phyloP scores from a whole-genome alignment of 2,888 invertebrate species.

The Heliconius hortense region DNA sequence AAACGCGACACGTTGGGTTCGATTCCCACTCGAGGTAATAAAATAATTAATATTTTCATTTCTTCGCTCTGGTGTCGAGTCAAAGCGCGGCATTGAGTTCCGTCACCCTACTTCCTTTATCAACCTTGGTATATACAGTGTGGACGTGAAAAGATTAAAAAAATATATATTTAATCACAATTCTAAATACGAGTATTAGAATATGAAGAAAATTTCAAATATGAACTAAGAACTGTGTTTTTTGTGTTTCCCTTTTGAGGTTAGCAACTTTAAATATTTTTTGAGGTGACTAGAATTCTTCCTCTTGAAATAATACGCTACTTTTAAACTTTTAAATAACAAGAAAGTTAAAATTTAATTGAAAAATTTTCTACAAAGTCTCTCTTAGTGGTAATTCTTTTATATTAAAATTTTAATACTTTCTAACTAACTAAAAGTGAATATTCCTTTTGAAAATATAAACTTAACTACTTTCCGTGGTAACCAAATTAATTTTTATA shows the following conservation, averaged over 20 bases:
- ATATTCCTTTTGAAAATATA: not conserved
- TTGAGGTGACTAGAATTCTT: not conserved
- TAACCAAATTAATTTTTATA: not conserved
- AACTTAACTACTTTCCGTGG: not conserved
- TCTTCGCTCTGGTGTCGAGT: too few species aligned
- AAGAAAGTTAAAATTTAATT: slow-evolving; percentile 4
- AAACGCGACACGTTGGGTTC: too few species aligned
- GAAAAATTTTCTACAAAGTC: not conserved
- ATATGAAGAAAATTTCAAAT: too few species aligned
- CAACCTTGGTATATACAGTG: too few species aligned
- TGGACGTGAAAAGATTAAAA: too few species aligned
- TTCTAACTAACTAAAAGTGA: not conserved
- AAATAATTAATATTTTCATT: too few species aligned
- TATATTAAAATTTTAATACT: slow-evolving; percentile 8
- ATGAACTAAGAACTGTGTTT: too few species aligned
- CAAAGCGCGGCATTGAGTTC: too few species aligned
- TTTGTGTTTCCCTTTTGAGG: not conserved
- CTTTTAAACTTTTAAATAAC: slow-evolving; percentile 3
- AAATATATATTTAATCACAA: too few species aligned
- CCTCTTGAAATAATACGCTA: not conserved
- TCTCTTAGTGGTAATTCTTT: not conserved
- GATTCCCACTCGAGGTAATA: too few species aligned
- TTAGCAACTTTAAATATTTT: not conserved
- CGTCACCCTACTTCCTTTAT: too few species aligned
- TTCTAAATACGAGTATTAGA: too few species aligned